Base-by-base conservation (phyloP, 2,797 vertebrate species). In the Linurgus olivaceus region DNA sequence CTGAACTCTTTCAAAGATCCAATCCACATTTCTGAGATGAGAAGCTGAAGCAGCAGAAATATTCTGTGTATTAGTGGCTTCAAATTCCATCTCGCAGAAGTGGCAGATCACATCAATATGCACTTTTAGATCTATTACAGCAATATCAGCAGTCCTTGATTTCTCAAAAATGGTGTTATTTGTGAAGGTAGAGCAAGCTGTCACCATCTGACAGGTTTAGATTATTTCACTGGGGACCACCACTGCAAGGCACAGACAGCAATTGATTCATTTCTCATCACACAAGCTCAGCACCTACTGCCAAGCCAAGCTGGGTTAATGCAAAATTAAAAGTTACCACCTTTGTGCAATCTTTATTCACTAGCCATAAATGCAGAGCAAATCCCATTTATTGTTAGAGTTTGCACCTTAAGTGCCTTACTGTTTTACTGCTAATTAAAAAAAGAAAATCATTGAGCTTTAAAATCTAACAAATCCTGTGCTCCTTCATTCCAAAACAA, bases 241-340 rank as follows among this genome's bases (percentile, higher is more conserved):
- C 86, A 85, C 13, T 14, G 67, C 81, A 68, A 62, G 37, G 51
- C 52, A 52, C 70, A 74, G 71, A 18, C 51, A 87, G 75, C 62
- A 86, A 90, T 31, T 37, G 59, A 90, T 86, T 94, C 78, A 35
- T 67, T 80, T 80, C 77, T 77, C 44, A 4, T 17, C 66, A 28
- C 77, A 65, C 1, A 4, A 79, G 35, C 50, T 85, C 85, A 35
- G 38, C 14, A 13, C 71, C 84, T 82, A 17, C 63, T 73, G n/a
- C n/a, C 28, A 61, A 94, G 29, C 0, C 1, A 68, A 58, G 47
- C 38, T 45, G 21, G 21, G 13, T 38, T 72, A 83, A 77, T 5
- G 29, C 37, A 92, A 93, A 96, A 95, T 96, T 96, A 91, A 93
- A 96, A 97, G 63, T 86, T 90, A 78, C 42, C 52, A 28, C 78